A percentile compares a stretch with the other conserved stretches of the same genome.
Conservation (phyloP, 2,888 invertebrate species). For the Lasioglossum pauxillum region DNA sequence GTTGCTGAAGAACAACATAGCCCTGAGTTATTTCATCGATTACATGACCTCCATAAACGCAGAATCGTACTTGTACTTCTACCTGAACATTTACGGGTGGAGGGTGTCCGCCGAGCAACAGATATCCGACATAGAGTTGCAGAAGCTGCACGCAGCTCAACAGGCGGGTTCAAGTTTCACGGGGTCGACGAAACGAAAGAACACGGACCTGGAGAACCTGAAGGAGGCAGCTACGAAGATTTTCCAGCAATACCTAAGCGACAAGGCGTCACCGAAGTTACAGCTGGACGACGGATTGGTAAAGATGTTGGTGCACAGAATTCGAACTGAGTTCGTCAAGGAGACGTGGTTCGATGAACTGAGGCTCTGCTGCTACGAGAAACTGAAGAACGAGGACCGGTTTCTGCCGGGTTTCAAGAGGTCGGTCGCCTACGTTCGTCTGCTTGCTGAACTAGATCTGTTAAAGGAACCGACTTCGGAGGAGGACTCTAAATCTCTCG, state of each 20-base stretch:
- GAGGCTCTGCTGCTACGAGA: conserved; percentile 89
- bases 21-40: conserved; percentile 91
- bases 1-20: conserved; percentile 91
- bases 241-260: conserved; percentile 91
- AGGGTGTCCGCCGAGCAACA: conserved; percentile 90
- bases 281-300: conserved; percentile 88
- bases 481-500: conserved; percentile 86
- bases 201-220: conserved; percentile 83
- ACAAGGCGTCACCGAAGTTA: conserved; percentile 88
- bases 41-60: conserved; percentile 90
- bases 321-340: conserved; percentile 87
- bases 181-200: conserved; percentile 72
- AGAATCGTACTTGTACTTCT: conserved; percentile 91
- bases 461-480: conserved; percentile 86
- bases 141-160: conserved; percentile 83
- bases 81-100: conserved; percentile 90
- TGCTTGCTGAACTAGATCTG: conserved; percentile 90
- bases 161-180: conserved; percentile 49
- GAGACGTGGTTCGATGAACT: conserved; percentile 94
- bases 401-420: conserved; percentile 89
- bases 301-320: conserved; percentile 87
- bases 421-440: conserved; percentile 88
- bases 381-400: conserved; percentile 86
- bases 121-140: conserved; percentile 86
- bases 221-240: conserved; percentile 90